Conservation (phyloP, 2,797 vertebrate species). For the Dromococcyx pavoninus region DNA sequence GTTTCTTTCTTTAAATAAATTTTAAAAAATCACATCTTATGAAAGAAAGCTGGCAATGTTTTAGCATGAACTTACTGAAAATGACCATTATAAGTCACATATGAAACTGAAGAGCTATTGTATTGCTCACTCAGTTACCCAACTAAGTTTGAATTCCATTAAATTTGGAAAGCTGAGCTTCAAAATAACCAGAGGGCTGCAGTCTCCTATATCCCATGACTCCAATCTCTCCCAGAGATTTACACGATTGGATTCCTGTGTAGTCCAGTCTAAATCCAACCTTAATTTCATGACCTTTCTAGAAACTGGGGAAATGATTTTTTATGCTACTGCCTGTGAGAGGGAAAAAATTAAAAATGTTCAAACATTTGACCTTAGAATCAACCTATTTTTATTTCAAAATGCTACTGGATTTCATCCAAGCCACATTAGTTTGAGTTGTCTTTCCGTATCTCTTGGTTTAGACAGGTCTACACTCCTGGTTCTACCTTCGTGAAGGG, state of each 20-base stretch:
- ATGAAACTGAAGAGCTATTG: not conserved
- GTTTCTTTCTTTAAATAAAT: not conserved
- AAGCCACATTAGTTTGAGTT: not conserved
- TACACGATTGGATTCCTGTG: not conserved
- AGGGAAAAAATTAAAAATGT: not conserved
- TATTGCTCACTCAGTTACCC: not conserved
- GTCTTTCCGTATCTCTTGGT: not conserved
- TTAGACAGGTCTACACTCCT: not conserved
- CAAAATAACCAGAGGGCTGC: not conserved
- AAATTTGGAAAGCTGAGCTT: not conserved
- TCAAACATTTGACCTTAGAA: not conserved
- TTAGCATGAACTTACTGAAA: not conserved
- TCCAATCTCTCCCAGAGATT: not conserved
- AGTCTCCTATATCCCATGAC: not conserved
- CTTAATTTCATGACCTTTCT: not conserved
- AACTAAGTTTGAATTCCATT: not conserved
- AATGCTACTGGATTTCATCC: not conserved
- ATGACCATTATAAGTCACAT: not conserved
- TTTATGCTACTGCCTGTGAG: not conserved
- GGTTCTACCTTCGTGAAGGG: not conserved
- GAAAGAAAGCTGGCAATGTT: not conserved
- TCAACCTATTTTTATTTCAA: not conserved
- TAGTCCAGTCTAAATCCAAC: not conserved
- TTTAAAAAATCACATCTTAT: not conserved
- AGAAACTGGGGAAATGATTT: not conserved